Conservation (phyloP, 2,888 invertebrate species). For the Pseudococcus viburni region DNA sequence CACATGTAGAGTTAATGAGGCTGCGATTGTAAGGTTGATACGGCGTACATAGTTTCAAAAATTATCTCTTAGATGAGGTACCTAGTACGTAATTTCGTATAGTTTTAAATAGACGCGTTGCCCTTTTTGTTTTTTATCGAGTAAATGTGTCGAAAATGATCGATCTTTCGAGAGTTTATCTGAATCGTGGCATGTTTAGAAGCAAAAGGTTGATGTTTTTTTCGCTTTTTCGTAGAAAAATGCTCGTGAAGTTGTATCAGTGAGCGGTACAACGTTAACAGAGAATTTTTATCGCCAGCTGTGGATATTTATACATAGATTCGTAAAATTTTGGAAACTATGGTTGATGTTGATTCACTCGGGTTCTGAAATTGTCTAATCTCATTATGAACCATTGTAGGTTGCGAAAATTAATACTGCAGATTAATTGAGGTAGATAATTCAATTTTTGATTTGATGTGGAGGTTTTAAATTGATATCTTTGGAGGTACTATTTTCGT, state of each 20-base stretch:
- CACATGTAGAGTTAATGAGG: background rate
- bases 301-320: background rate
- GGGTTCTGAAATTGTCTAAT: background rate
- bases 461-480: too few species aligned
- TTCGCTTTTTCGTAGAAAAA: background rate
- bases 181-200: background rate
- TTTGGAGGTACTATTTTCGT: too few species aligned
- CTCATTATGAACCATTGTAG: background rate
- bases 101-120: background rate
- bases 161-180: background rate
- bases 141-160: constrained; percentile 19
- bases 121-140: background rate
- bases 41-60: background rate
- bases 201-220: background rate
- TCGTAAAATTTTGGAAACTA: background rate
- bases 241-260: background rate
- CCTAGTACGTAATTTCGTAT: background rate
- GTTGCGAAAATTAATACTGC: too few species aligned
- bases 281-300: too few species aligned
- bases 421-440: too few species aligned
- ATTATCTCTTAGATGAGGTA: background rate
- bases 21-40: background rate
- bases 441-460: too few species aligned
- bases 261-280: too few species aligned
- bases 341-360: background rate